phyloP scores from a whole-genome alignment of 1,140 invertebrate genomes.

The Apis florea region DNA sequence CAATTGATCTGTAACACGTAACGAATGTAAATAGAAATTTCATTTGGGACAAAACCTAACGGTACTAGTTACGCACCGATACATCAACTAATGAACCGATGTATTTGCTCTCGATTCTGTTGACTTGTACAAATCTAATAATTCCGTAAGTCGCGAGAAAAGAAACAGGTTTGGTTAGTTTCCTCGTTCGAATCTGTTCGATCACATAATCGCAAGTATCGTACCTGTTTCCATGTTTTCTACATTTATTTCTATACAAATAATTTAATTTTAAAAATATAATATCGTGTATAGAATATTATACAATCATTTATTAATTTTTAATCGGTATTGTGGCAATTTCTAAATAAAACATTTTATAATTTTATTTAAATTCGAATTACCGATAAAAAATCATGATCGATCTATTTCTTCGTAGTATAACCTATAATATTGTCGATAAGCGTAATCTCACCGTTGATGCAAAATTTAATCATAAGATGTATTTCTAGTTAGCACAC shows the following conservation, averaged over 20 bases:
- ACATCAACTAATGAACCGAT: conserved; percentile 56
- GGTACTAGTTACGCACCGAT: conserved; percentile 55
- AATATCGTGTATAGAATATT: too few species aligned
- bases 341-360: too few species aligned
- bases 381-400: too few species aligned
- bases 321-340: too few species aligned
- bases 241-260: too few species aligned
- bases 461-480: background rate
- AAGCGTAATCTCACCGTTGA: background rate
- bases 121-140: background rate
- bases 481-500: conserved; percentile 50
- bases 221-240: background rate
- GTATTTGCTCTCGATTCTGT: conserved; percentile 52
- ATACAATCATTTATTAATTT: too few species aligned
- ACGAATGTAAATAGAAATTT: conserved; percentile 2
- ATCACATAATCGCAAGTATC: background rate
- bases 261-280: too few species aligned
- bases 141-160: conserved; percentile 2
- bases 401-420: too few species aligned
- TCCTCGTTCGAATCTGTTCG: background rate
- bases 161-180: background rate
- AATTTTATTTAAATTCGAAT: too few species aligned
- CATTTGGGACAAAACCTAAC: conserved; percentile 43
- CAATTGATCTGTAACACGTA: background rate
- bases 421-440: background rate